Evolutionary conservation across 2,113 vertebrate genomes (phyloP).

Genomic region (Piprites chloris): DNA sequence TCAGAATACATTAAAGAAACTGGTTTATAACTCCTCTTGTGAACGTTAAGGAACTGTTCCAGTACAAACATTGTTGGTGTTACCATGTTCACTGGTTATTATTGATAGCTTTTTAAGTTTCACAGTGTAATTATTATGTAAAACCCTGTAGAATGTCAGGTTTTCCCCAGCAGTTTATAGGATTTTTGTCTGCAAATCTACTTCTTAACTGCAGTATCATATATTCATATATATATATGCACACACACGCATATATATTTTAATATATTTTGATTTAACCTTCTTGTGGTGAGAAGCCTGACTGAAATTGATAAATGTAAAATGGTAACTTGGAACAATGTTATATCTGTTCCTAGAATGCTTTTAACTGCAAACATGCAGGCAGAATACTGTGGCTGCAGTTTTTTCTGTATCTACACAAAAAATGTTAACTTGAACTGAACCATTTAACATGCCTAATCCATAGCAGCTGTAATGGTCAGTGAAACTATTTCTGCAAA

Average conservation of each 20-base stretch:
- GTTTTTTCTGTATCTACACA: conserved; percentile 25
- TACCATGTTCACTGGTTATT: neutral
- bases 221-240: no score
- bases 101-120: neutral
- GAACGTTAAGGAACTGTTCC: neutral
- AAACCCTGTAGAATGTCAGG: neutral
- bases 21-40: neutral
- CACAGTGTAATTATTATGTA: neutral
- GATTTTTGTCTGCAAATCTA: neutral
- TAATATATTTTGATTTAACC: neutral
- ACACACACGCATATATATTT: neutral
- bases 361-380: conserved; percentile 45
- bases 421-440: conserved; percentile 57
- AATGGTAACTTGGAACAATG: neutral
- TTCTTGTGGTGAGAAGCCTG: neutral
- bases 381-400: conserved; percentile 41
- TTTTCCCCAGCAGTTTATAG: neutral
- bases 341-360: neutral
- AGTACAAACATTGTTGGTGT: neutral
- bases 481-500: conserved; percentile 61
- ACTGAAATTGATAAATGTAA: neutral
- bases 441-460: conserved; percentile 60
- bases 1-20: neutral
- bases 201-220: neutral
- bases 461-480: conserved; percentile 65